Evolutionary conservation across 2,113 vertebrate species (phyloP), one percentile per base, ranked within the genome.

Genomic region (Saguinus midas): DNA sequence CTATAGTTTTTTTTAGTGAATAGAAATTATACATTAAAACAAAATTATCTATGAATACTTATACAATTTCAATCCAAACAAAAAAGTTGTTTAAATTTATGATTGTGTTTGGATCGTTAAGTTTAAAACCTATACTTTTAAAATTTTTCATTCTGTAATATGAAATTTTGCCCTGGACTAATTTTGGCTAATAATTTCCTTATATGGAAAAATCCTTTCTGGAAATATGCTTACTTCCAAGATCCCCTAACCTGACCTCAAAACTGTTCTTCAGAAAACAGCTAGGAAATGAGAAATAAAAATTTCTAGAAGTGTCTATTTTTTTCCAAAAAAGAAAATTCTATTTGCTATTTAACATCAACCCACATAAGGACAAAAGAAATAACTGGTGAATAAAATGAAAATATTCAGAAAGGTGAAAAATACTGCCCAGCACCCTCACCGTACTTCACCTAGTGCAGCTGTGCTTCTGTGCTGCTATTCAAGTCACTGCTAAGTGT

Each of bases 401-500:
- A 35, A 25, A 52, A 88, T 94, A 90, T 79, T 95, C 82, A 94
- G 29, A 85, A 90, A 94, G 21, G 64, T 96, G 88, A 90, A 90
- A 57, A 55, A 75, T 61, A 52, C 25, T 84, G 58, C 80, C 76
- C 48, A 20, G 6, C 17, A 45, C 40, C 50, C 21, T 45, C 93
- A 40, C 6, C 23, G 35, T n/a, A 17, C 61, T 73, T 81, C 87
- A 73, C 84, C 37, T 14, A 40, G 16, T 85, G 81, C 70, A 55
- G 73, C 0, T 76, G 43, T 78, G 14, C 79, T 58, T 84, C 61
- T 85, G n/a, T 58, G 35, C 29, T 68, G 32, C 85, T 95, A 66
- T 95, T 97, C 55, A 35, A 78, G 81, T 87, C 61, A 85, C 58
- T 61, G 70, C 90, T 43, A 76, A 90, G 76, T 82, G 94, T 98